A percentile compares a stretch with the other conserved stretches of the same genome.
These are phyloP conservation scores for Delphinapterus leucas DNA, from an alignment of 2,113 vertebrate genomes.

Conservation along the genomic window DNA sequence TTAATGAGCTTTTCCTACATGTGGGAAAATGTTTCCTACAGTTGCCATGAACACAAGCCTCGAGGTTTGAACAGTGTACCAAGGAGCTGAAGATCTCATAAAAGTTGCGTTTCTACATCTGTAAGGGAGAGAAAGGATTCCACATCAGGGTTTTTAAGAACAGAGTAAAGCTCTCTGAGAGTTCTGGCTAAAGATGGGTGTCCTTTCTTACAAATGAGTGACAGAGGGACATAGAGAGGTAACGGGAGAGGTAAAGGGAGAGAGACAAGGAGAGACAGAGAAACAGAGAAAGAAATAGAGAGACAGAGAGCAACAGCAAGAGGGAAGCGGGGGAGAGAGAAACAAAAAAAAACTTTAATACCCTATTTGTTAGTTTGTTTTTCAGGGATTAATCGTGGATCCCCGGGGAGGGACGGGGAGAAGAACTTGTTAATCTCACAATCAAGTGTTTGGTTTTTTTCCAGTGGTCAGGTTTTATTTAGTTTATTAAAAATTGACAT, in stretches of 20 bases:
- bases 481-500: neutral
- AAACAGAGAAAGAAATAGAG: neutral
- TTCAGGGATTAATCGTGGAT: neutral
- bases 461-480: neutral
- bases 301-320: neutral
- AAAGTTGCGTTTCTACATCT: too few species aligned
- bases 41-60: neutral
- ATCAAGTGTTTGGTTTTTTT: neutral
- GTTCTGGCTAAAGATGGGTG: neutral
- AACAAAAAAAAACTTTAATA: rapidly evolving
- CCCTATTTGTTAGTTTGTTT: neutral
- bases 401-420: rapidly evolving
- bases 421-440: neutral
- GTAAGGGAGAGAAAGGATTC: neutral
- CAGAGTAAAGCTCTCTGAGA: neutral
- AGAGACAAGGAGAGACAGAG: neutral
- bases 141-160: rapidly evolving
- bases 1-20: neutral
- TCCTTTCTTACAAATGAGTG: neutral
- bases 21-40: neutral
- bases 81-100: too few species aligned
- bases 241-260: neutral
- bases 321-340: neutral
- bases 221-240: rapidly evolving
- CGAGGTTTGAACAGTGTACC: rapidly evolving